Conservation (phyloP, 35 echinoderm and acorn worm species). For the Lytechinus variegatus region DNA sequence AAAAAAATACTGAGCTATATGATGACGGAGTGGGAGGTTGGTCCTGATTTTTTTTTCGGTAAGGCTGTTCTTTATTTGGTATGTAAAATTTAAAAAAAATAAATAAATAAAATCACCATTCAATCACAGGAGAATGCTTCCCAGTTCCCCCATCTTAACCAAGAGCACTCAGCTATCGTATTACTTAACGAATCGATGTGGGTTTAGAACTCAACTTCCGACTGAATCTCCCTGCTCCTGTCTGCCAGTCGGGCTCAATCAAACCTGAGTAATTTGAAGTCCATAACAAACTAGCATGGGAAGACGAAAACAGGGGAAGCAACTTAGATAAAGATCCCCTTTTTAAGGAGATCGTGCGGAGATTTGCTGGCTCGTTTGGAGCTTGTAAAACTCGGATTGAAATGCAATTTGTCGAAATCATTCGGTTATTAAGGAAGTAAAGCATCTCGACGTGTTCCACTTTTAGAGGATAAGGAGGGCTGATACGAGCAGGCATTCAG, state of each 20-base stretch:
- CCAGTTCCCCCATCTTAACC: background rate
- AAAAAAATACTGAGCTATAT: no score
- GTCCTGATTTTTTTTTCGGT: no score
- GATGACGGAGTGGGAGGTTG: no score
- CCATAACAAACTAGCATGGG: constrained; percentile 27
- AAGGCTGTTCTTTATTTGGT: no score
- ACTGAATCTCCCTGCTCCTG: background rate
- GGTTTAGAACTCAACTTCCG: constrained; percentile 33
- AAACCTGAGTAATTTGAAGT: background rate
- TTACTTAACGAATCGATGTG: constrained; percentile 26
- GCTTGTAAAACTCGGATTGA: constrained; percentile 46
- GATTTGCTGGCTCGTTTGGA: constrained; percentile 22
- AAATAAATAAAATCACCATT: no score
- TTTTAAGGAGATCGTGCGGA: background rate
- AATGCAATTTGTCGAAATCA: constrained; percentile 55
- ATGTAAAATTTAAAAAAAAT: no score
- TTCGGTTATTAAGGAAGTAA: background rate
- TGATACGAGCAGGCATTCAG: constrained; percentile 27
- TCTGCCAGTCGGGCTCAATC: constrained; percentile 15
- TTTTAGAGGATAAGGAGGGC: constrained; percentile 22
- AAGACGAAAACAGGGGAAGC: constrained; percentile 13
- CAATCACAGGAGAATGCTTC: background rate
- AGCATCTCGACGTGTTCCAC: background rate
- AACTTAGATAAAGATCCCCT: background rate
- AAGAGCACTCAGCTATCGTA: background rate